Base-by-base conservation (phyloP, 2,797 vertebrate species). In the Acanthurus leucopareius region DNA sequence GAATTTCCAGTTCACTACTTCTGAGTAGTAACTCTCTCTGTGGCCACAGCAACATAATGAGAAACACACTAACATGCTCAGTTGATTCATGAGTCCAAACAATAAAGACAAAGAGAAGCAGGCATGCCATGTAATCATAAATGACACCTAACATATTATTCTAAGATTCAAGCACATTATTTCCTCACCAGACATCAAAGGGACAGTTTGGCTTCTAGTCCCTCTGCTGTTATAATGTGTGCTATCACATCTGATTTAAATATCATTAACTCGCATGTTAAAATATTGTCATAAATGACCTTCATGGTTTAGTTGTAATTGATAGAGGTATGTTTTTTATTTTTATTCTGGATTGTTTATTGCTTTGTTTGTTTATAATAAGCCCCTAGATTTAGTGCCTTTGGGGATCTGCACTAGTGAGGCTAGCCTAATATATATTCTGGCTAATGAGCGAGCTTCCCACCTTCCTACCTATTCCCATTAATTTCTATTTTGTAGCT, bases 401-500 rank as follows among this genome's bases (percentile, higher is more conserved):
- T 68, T 40, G 19, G 69, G 68, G 58, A 77, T 83, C 66, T 22
- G 72, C 75, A 75, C 72, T 28, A 58, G 54, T 69, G 58, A 85
- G 58, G 59, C 69, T 88, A 69, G 86, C 64, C 75, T 80, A 86
- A 86, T 88, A 87, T 82, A 84, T 76, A 87, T 82, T 79, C 71
- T 72, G 20, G 51, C 57, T 88, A 88, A 89, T 89, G 79, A 81
- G 69, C 51, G 3, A 73, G 80, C 85, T 79, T 86, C 64, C 80
- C 78, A 86, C 79, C 72, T 88, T 82, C 64, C 19, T 87, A 68
- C 73, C 65, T 70, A 63, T 77, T 78, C 78, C 75, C 86, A 77
- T 88, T 90, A 64, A 87, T 88, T 88, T 86, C 72, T 58, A 77
- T 89, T 92, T 93, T 90, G 79, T 86, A 83, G 67, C 75, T 89